These are phyloP conservation scores for Candoia aspera DNA, from an alignment of 2,113 vertebrate species.

Conservation along the genomic window DNA sequence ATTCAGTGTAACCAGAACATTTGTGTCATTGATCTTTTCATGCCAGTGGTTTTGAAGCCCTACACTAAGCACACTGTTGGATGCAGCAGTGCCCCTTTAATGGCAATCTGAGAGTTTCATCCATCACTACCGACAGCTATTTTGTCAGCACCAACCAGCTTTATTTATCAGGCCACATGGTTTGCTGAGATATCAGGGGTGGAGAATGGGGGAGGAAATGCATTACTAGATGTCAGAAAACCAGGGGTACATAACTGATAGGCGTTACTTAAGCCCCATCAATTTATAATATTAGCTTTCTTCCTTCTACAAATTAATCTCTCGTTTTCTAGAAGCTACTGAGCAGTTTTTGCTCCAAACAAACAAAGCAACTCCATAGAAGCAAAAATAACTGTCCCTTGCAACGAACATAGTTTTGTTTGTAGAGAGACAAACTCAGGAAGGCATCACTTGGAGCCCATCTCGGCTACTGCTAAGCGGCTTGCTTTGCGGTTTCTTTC, in stretches of 20 bases:
- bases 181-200: constrained; percentile 12
- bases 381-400: background rate
- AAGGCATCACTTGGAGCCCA: background rate
- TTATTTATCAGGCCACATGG: background rate
- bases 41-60: background rate
- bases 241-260: constrained; percentile 10
- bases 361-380: background rate
- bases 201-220: background rate
- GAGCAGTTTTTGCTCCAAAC: background rate
- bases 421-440: background rate
- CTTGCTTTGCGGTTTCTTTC: background rate
- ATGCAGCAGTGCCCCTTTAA: background rate
- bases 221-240: constrained; percentile 15
- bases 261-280: constrained; percentile 26
- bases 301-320: constrained; percentile 30
- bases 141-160: background rate
- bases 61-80: background rate
- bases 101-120: constrained; percentile 8
- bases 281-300: constrained; percentile 24
- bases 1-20: fast-evolving
- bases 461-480: background rate
- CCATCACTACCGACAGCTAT: background rate
- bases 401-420: background rate
- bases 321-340: background rate
- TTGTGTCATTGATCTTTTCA: background rate